These are phyloP conservation scores for Ephestia elutella DNA, from an alignment of 1,140 invertebrate species.

Conservation along the genomic window DNA sequence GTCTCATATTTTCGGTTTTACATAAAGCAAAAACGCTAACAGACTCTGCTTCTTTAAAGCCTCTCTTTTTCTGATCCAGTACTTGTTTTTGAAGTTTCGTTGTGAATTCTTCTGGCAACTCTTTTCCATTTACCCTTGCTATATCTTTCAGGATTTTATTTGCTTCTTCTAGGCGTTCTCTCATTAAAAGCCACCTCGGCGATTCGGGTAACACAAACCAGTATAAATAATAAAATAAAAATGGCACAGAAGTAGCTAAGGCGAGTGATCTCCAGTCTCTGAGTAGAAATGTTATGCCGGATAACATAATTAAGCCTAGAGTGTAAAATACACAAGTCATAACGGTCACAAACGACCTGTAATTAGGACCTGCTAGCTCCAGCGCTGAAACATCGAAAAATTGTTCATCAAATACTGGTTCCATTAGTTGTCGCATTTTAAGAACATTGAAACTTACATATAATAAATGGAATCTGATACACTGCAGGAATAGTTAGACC, in stretches of 20 bases:
- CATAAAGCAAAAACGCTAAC: constrained; percentile 84
- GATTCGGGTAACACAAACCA: constrained; percentile 91
- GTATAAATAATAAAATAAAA: constrained; percentile 88
- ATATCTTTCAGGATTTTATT: constrained; percentile 83
- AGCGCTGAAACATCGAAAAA: constrained; percentile 77
- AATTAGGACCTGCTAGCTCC: constrained; percentile 91
- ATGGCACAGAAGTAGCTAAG: constrained; percentile 87
- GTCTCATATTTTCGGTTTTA: constrained; percentile 88
- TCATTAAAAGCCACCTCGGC: constrained; percentile 88
- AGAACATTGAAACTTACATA: constrained; percentile 79
- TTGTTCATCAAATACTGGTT: not conserved
- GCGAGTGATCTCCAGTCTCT: constrained; percentile 87
- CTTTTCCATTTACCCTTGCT: constrained; percentile 84
- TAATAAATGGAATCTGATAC: constrained; percentile 96
- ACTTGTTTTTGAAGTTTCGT: constrained; percentile 82
- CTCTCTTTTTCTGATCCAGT: constrained; percentile 79
- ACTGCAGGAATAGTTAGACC: constrained; percentile 92
- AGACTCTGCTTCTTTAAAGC: constrained; percentile 76
- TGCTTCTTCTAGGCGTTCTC: constrained; percentile 86
- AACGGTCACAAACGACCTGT: constrained; percentile 91
- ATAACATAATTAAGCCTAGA: constrained; percentile 86
- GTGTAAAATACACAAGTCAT: constrained; percentile 94
- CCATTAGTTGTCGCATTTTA: constrained; percentile 1
- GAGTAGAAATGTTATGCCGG: constrained; percentile 87
- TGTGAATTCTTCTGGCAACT: constrained; percentile 82